phyloP scores from a whole-genome alignment of 2,113 vertebrate genomes.

The Cinclus mexicanus region DNA sequence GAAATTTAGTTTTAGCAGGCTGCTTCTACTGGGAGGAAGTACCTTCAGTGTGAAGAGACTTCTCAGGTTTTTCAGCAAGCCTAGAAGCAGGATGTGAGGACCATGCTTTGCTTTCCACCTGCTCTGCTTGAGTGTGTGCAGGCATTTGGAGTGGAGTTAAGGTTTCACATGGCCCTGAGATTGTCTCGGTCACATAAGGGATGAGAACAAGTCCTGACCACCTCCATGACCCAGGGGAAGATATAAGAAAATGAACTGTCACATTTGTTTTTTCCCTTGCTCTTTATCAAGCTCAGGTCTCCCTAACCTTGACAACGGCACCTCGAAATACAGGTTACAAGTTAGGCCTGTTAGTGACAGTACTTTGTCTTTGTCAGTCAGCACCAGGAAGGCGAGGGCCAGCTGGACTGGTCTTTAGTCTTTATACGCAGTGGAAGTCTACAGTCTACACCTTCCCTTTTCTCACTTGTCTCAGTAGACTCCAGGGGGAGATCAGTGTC shows the following conservation, averaged over 20 bases:
- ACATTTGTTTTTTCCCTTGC: background rate
- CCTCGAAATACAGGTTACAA: fast-evolving
- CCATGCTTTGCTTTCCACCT: background rate
- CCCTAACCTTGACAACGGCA: background rate
- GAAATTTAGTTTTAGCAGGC: background rate
- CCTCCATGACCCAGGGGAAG: background rate
- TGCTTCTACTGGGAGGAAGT: background rate
- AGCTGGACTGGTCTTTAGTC: fast-evolving
- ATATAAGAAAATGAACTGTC: background rate
- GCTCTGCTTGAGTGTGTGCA: background rate
- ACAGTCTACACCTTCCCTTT: background rate
- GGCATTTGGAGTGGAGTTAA: background rate
- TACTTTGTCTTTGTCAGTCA: background rate
- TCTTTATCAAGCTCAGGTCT: background rate
- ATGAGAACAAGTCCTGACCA: background rate
- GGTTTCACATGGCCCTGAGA: background rate
- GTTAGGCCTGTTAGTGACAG: background rate
- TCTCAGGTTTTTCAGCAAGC: background rate
- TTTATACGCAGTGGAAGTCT: background rate
- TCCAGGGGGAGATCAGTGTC: background rate
- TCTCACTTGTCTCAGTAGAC: background rate
- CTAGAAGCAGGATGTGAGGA: fast-evolving
- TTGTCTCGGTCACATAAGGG: background rate
- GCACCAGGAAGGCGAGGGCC: background rate
- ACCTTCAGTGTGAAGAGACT: background rate